A percentile compares a stretch with the other conserved stretches of the same genome.
phyloP scores from a whole-genome alignment of 92 coral and sea anemone genomes.

The Phenganax stokvisi region DNA sequence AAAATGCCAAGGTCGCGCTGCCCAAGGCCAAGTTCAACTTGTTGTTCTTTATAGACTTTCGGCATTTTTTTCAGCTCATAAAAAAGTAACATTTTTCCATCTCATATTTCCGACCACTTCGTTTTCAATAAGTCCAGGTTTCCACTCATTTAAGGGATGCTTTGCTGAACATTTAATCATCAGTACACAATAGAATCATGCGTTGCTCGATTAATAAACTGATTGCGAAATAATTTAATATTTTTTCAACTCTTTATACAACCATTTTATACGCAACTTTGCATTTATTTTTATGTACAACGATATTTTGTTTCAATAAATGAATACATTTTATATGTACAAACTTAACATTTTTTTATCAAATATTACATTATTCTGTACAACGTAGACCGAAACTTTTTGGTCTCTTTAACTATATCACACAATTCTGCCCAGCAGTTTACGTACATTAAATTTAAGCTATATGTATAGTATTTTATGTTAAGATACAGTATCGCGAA shows the following conservation, averaged over 20 bases:
- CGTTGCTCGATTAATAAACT: not conserved
- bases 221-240: not conserved
- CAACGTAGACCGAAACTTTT: not conserved
- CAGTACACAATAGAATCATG: not conserved
- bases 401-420: not conserved
- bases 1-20: no score
- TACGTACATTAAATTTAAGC: not conserved
- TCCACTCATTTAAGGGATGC: no score
- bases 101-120: no score
- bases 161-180: not conserved
- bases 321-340: constrained; percentile 11
- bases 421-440: constrained; percentile 10
- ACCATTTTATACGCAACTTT: constrained; percentile 2
- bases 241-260: not conserved
- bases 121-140: no score
- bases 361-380: constrained; percentile 6
- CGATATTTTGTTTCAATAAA: constrained; percentile 12
- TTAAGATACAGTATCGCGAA: not conserved
- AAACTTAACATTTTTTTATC: not conserved
- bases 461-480: not conserved
- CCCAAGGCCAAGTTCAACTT: no score
- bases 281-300: constrained; percentile 10
- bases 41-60: no score
- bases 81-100: no score
- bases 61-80: no score